A percentile compares a stretch with the other conserved stretches of the same genome.
Evolutionary conservation across 2,113 vertebrate genomes (phyloP).

Genomic region (Megaceryle torquata): DNA sequence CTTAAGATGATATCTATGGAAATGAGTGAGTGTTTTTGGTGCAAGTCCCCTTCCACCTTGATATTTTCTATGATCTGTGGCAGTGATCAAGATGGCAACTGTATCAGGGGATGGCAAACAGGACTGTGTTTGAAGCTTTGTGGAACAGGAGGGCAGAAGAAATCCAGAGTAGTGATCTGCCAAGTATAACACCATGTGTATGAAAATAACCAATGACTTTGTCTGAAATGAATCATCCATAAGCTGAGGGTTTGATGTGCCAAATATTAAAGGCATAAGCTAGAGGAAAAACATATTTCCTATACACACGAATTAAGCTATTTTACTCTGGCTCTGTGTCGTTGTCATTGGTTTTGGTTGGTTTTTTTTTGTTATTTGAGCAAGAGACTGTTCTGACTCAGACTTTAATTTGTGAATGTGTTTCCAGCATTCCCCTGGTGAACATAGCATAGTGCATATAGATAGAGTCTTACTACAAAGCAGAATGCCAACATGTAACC

Average conservation of each 20-base stretch:
- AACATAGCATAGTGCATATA: neutral
- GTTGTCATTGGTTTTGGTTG: neutral
- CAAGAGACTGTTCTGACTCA: constrained; percentile 37
- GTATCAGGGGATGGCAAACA: neutral
- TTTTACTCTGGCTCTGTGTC: constrained; percentile 26
- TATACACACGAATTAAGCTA: neutral
- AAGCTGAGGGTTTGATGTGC: neutral
- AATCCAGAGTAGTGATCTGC: neutral
- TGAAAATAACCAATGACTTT: neutral
- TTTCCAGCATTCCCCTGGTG: constrained; percentile 32
- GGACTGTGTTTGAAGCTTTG: rapidly evolving
- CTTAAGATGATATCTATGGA: neutral
- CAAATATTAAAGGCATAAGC: neutral
- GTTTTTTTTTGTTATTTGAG: constrained; percentile 16
- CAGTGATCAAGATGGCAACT: neutral
- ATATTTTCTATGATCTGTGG: neutral
- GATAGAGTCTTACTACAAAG: constrained; percentile 7
- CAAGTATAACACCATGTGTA: neutral
- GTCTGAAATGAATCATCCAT: neutral
- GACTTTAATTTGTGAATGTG: constrained; percentile 39
- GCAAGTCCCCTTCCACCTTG: neutral
- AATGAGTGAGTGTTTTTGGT: neutral
- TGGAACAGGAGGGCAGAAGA: neutral
- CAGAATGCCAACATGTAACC: neutral
- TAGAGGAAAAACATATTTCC: neutral